These are phyloP conservation scores for Bergia puertoricense DNA, from an alignment of 92 coral and sea anemone genomes.

Conservation along the genomic window DNA sequence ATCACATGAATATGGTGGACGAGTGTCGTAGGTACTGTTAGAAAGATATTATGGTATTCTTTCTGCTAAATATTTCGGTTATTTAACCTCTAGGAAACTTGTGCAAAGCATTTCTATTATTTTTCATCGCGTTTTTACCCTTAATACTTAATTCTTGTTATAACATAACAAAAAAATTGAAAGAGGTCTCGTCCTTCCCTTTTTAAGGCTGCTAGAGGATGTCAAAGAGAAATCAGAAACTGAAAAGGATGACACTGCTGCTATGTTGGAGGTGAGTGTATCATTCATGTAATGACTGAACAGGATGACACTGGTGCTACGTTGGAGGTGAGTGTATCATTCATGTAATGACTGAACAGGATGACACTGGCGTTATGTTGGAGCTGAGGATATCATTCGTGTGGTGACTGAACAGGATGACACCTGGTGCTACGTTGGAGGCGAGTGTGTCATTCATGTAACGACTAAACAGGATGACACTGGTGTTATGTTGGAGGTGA, in stretches of 20 bases:
- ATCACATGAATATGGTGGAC: slow-evolving; percentile 85
- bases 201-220: slow-evolving; percentile 77
- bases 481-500: slow-evolving; percentile 66
- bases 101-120: too few relatives aligned
- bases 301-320: slow-evolving; percentile 60
- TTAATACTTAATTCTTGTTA: too few relatives aligned
- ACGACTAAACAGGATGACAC: slow-evolving; percentile 57
- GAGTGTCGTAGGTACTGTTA: slow-evolving; percentile 81
- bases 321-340: slow-evolving; percentile 55
- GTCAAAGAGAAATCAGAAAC: slow-evolving; percentile 74
- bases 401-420: slow-evolving; percentile 61
- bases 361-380: slow-evolving; percentile 59
- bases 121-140: too few relatives aligned
- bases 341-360: slow-evolving; percentile 48
- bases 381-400: slow-evolving; percentile 49
- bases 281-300: slow-evolving; percentile 31
- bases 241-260: slow-evolving; percentile 68
- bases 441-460: slow-evolving; percentile 32
- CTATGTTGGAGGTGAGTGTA: slow-evolving; percentile 63
- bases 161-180: too few relatives aligned
- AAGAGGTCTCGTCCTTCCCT: neutral
- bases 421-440: slow-evolving; percentile 58
- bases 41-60: neutral
- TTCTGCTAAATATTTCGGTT: neutral
- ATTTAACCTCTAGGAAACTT: too few relatives aligned